phyloP scores from a whole-genome alignment of 2,113 vertebrate genomes.

The Monarcha castaneiventris region DNA sequence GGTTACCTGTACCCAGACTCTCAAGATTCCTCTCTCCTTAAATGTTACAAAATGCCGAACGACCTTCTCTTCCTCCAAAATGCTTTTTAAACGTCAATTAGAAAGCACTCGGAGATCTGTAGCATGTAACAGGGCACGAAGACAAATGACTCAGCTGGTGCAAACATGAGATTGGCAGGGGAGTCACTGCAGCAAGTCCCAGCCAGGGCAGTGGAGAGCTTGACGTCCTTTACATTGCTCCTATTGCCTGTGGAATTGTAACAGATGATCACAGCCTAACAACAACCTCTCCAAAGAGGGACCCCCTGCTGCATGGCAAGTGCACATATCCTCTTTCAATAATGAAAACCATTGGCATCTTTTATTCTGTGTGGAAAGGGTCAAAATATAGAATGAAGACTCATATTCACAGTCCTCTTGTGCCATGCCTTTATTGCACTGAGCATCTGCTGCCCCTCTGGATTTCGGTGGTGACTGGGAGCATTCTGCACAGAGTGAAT shows the following conservation, averaged over 20 bases:
- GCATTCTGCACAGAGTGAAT: accelerated
- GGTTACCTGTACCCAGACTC: not conserved
- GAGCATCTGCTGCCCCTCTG: not conserved
- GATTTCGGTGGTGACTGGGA: not conserved
- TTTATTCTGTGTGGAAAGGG: not conserved
- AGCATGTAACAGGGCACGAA: not conserved
- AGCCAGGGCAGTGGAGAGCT: not conserved
- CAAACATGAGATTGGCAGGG: not conserved
- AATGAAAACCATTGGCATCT: not conserved
- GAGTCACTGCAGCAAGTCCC: not conserved
- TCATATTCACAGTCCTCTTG: not conserved
- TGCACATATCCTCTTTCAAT: not conserved
- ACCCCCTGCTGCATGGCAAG: not conserved
- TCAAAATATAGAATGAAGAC: not conserved
- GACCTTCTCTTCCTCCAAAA: not conserved
- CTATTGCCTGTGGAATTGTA: not conserved
- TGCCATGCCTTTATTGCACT: not conserved
- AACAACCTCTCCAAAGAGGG: not conserved
- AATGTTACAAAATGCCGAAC: not conserved
- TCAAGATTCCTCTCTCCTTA: not conserved
- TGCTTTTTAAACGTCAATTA: not conserved
- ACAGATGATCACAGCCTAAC: not conserved
- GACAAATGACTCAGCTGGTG: not conserved
- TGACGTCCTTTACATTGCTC: not conserved
- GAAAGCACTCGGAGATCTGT: not conserved